Evolutionary conservation across 2,888 invertebrate species (phyloP).

Genomic region (Dolichopus griseipennis): DNA sequence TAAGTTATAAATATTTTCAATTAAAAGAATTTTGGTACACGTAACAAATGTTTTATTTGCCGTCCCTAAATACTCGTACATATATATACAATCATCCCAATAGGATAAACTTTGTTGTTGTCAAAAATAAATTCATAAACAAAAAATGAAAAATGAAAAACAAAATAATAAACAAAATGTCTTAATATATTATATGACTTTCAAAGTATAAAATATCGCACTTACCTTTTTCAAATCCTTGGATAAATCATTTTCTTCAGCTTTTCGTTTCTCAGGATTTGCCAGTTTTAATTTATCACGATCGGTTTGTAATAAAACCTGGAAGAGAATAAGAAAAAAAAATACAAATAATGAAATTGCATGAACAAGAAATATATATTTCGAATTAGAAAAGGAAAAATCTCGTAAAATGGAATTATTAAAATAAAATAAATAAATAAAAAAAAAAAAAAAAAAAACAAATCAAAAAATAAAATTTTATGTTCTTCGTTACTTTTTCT

Average conservation of each 20-base stretch:
- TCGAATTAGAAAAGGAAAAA: background rate
- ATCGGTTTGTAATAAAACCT: conserved; percentile 45
- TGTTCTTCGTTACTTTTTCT: background rate
- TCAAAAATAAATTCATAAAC: background rate
- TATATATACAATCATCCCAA: too few species aligned
- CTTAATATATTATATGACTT: background rate
- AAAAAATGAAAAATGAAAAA: background rate
- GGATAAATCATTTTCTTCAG: conserved; percentile 69
- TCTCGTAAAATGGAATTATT: background rate
- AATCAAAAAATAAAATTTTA: background rate
- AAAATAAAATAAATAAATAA: background rate
- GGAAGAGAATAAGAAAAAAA: conserved; percentile 34
- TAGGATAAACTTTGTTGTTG: too few species aligned
- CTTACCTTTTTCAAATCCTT: conserved; percentile 80
- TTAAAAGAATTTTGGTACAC: too few species aligned
- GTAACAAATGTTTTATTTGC: too few species aligned
- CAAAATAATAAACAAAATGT: background rate
- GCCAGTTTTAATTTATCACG: conserved; percentile 58
- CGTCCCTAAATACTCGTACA: too few species aligned
- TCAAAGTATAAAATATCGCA: background rate
- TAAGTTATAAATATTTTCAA: too few species aligned
- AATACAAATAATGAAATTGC: background rate
- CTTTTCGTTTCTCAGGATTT: conserved; percentile 71
- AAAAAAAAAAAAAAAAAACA: background rate
- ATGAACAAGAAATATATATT: background rate